Evolutionary conservation across 2,797 vertebrate species (phyloP).

Genomic region (Paguma larvata): DNA sequence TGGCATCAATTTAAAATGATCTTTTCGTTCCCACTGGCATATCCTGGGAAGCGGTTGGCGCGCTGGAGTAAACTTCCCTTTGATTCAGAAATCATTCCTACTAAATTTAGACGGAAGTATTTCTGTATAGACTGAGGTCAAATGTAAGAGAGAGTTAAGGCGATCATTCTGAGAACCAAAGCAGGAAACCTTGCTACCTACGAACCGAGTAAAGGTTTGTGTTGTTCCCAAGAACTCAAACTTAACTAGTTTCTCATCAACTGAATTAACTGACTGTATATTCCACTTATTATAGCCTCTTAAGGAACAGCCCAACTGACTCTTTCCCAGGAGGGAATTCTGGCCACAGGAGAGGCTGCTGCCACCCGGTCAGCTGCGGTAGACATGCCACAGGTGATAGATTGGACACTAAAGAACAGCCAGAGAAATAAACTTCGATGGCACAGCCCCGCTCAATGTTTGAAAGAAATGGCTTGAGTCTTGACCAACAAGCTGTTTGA

Average conservation of each 20-base stretch:
- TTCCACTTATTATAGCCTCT: neutral
- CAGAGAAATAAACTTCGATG: slow-evolving; percentile 1
- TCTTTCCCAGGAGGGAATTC: neutral
- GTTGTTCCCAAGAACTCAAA: neutral
- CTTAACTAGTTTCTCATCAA: neutral
- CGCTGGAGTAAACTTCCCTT: neutral
- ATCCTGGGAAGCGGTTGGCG: neutral
- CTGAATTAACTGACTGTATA: neutral
- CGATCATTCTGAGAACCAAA: neutral
- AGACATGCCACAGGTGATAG: neutral
- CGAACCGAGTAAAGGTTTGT: neutral
- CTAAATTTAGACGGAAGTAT: slow-evolving; percentile 20
- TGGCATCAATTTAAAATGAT: neutral
- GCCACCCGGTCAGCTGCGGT: neutral
- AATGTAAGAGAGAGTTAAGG: neutral
- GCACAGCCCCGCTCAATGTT: neutral
- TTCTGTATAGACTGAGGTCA: slow-evolving; percentile 11
- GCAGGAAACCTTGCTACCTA: neutral
- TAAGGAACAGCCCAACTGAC: neutral
- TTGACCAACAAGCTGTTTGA: neutral
- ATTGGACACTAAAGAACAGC: neutral
- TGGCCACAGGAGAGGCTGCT: neutral
- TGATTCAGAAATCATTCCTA: neutral
- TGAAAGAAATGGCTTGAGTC: neutral
- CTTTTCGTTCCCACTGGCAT: neutral